phyloP scores from a whole-genome alignment of 2,797 vertebrate species.

The Micromesistius poutassou region DNA sequence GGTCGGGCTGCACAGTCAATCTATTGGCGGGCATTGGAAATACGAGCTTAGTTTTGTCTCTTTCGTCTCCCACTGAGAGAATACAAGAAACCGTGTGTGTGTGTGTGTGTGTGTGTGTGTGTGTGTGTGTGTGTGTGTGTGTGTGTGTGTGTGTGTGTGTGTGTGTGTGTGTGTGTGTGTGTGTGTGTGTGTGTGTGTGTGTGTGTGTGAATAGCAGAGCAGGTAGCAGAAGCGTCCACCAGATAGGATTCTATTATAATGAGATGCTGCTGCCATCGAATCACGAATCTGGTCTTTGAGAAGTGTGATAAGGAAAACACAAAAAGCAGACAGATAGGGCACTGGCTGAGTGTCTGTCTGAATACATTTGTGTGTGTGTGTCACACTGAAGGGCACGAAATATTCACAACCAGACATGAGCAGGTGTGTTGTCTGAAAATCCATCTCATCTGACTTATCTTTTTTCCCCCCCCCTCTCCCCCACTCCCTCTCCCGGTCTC shows the following conservation, averaged over 20 bases:
- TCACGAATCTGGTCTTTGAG: slow-evolving; percentile 55
- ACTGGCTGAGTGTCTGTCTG: slow-evolving; percentile 20
- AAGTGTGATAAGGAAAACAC: slow-evolving; percentile 42
- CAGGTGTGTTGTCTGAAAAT: slow-evolving; percentile 45
- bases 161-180: no score
- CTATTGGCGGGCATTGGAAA: slow-evolving; percentile 16
- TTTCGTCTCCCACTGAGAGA: neutral
- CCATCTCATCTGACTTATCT: slow-evolving; percentile 29
- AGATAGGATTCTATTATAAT: slow-evolving; percentile 48
- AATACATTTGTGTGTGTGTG: slow-evolving; percentile 26
- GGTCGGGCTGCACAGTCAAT: neutral
- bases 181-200: no score
- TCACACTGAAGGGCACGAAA: slow-evolving; percentile 57
- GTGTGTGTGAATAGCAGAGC: no score
- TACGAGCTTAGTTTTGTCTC: neutral
- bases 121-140: slow-evolving; percentile 20
- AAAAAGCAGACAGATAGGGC: slow-evolving; percentile 20
- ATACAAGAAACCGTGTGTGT: neutral
- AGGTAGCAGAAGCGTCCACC: slow-evolving; percentile 29
- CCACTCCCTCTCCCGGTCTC: slow-evolving; percentile 18
- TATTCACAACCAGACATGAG: slow-evolving; percentile 30
- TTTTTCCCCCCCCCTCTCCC: slow-evolving; percentile 12
- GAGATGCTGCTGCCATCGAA: slow-evolving; percentile 55
- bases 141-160: no score
- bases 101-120: slow-evolving; percentile 6